Conservation (phyloP, 2,888 invertebrate species). For the Aporophyla lueneburgensis region DNA sequence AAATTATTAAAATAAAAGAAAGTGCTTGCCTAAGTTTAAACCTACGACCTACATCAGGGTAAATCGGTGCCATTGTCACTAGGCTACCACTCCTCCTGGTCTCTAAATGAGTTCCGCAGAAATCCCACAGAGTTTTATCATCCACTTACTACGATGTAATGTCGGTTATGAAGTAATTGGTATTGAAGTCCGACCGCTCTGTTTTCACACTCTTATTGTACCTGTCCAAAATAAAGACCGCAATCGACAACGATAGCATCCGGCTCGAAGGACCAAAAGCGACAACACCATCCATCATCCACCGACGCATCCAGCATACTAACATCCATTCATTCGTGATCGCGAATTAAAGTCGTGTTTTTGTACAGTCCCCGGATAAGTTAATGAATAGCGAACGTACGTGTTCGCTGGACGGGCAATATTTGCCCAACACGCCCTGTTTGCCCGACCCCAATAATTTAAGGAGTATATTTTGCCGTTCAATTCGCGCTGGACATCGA, state of each 20-base stretch:
- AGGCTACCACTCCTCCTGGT: no score
- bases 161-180: background rate
- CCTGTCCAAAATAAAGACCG: conserved; percentile 6
- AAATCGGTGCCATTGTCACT: no score
- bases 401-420: conserved; percentile 76
- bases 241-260: background rate
- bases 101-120: background rate
- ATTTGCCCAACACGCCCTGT: conserved; percentile 76
- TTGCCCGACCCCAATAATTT: conserved; percentile 81
- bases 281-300: conserved; percentile 23
- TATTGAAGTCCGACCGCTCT: background rate
- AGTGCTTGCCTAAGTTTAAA: no score
- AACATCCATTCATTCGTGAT: conserved; percentile 63
- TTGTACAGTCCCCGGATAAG: conserved; percentile 73
- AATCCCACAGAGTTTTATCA: background rate
- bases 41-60: no score
- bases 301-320: conserved; percentile 51
- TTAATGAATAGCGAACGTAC: conserved; percentile 78
- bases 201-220: background rate
- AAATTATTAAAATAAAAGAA: no score
- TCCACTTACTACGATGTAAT: background rate
- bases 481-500: conserved; percentile 76
- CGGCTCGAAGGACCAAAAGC: conserved; percentile 36
- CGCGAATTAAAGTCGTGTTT: conserved; percentile 76
- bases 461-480: conserved; percentile 79